These are phyloP conservation scores for Phallusia fumigata DNA, from an alignment of 23 tunicate genomes.

Conservation along the genomic window DNA sequence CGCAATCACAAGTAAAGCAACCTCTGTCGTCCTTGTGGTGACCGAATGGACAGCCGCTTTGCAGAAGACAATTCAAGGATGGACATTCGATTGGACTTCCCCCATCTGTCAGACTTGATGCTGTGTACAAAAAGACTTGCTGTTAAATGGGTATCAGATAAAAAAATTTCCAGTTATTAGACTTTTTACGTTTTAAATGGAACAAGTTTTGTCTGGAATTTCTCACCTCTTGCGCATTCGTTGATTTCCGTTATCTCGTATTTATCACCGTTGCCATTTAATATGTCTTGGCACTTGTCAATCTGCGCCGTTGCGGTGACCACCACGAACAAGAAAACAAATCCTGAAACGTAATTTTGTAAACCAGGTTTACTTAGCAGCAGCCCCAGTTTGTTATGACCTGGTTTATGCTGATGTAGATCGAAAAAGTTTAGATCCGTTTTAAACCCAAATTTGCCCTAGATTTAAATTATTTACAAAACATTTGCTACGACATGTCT, in stretches of 20 bases:
- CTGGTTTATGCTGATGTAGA: too few species aligned
- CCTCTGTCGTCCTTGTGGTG: constrained; percentile 3
- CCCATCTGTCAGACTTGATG: not conserved
- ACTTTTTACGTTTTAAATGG: too few species aligned
- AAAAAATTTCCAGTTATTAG: too few species aligned
- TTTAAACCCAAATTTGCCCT: too few species aligned
- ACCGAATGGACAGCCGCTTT: not conserved
- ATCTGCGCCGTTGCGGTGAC: not conserved
- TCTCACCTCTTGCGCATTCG: constrained; percentile 5
- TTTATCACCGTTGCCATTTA: not conserved
- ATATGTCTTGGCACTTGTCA: constrained; percentile 4
- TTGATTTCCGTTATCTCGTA: constrained; percentile 11
- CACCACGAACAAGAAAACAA: not conserved
- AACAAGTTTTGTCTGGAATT: too few species aligned
- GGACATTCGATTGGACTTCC: not conserved
- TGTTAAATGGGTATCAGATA: too few species aligned
- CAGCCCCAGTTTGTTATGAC: too few species aligned
- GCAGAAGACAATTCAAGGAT: not conserved
- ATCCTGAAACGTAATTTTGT: not conserved
- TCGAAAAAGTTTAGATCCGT: too few species aligned
- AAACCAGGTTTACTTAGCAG: too few species aligned
- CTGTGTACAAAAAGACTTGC: too few species aligned
- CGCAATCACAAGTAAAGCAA: not conserved
- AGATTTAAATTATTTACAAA: too few species aligned
- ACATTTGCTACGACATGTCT: too few species aligned